These are phyloP conservation scores for Microcaecilia unicolor DNA, from an alignment of 2,797 vertebrate species.

Conservation along the genomic window DNA sequence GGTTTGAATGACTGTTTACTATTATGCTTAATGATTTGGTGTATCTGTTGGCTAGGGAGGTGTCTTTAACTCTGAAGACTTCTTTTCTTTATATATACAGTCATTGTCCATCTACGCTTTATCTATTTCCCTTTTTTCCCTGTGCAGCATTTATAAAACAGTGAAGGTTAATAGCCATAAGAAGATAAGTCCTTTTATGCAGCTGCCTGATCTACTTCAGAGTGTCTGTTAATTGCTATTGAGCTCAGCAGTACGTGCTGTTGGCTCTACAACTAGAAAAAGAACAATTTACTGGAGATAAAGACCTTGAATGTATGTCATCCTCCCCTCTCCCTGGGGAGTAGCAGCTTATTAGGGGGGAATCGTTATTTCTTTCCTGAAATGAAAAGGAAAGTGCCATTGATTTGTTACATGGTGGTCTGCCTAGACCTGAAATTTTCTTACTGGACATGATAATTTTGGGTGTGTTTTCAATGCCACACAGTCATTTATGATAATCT, in stretches of 20 bases:
- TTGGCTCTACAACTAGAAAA: constrained; percentile 1
- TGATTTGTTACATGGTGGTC: neutral
- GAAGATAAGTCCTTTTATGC: neutral
- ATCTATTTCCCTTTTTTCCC: too few relatives aligned
- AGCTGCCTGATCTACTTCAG: constrained; percentile 1
- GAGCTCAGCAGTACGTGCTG: neutral
- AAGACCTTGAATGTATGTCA: constrained; percentile 4
- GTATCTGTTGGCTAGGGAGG: too few relatives aligned
- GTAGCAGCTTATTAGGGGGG: constrained; percentile 7
- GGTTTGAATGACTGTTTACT: too few relatives aligned
- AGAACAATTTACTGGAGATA: constrained; percentile 7
- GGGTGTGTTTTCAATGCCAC: neutral
- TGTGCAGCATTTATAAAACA: too few relatives aligned
- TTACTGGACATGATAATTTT: neutral
- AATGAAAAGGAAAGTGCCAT: neutral
- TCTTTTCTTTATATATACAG: too few relatives aligned
- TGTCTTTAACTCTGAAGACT: too few relatives aligned
- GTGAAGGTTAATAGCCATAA: neutral
- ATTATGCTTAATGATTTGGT: too few relatives aligned
- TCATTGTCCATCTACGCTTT: too few relatives aligned
- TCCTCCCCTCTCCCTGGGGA: constrained; percentile 1
- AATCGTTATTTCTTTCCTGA: neutral
- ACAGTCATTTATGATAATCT: too few relatives aligned
- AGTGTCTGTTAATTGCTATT: constrained; percentile 7
- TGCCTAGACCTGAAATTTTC: constrained; percentile 1